Evolutionary conservation across 2,113 vertebrate species (phyloP).

Genomic region (Uria aalge): DNA sequence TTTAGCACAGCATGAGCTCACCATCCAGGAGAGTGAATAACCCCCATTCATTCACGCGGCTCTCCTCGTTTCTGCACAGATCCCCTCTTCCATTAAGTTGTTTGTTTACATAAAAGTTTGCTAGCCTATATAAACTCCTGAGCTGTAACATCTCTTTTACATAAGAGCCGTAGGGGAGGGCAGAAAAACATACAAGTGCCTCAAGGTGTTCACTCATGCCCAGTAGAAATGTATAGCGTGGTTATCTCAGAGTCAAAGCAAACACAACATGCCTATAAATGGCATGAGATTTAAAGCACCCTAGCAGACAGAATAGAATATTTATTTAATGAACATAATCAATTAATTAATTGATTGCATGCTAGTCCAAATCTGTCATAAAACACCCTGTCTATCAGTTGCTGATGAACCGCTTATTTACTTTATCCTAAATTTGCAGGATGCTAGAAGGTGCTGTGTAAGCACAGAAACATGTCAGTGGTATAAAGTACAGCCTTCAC

Average conservation of each 20-base stretch:
- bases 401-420: neutral
- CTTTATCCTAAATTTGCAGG: neutral
- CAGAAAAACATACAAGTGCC: neutral
- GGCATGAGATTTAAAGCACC: neutral
- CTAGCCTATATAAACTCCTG: neutral
- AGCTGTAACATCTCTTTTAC: neutral
- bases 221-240: neutral
- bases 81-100: neutral
- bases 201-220: neutral
- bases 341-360: neutral
- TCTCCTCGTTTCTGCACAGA: neutral
- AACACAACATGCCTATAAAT: neutral
- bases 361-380: neutral
- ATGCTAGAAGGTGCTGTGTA: neutral
- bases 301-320: neutral
- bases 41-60: constrained; percentile 10
- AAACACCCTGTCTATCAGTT: neutral
- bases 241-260: neutral
- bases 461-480: neutral
- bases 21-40: constrained; percentile 19
- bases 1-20: constrained; percentile 42
- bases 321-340: neutral
- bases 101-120: constrained; percentile 5
- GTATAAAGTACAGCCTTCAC: neutral
- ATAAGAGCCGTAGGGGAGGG: neutral